Evolutionary conservation across 1,140 invertebrate species (phyloP), one percentile per base, ranked within the genome.

Genomic region (Ptiloglossa arizonensis): DNA sequence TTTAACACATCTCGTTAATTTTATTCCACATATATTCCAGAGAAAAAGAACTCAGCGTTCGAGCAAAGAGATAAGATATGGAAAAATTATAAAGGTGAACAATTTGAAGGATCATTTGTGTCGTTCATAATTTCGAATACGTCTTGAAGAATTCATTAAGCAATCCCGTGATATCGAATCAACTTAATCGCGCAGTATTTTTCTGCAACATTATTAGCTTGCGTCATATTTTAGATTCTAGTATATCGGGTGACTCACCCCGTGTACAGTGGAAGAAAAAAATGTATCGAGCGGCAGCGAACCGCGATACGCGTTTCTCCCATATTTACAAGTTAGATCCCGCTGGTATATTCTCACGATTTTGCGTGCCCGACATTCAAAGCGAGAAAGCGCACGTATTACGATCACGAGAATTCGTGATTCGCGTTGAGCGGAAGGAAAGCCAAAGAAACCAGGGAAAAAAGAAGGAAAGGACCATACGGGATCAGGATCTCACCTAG

Each of bases 351-450:
- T 71, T 71, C 68, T 71, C 54, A 71, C 68, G 68, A 71, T 59
- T 71, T 71, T 71, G 54, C 68, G 54, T 57, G 68, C 46, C 54
- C 5, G 41, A 22, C 52, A 50, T 57, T 44, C 38, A 29, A 38
- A 70, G 52, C 68, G 68, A 70, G 68, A 70, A 70, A 70, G 68
- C 38, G 68, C 68, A 70, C 50, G 66, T 69, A 69, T 56, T n/a
- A 24, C 52, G 54, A 70, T 70, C 68, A 70, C 68, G 68, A 71
- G 54, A 59, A 71, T 48, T 71, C 68, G 68, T 71, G 68, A 71
- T 71, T 48, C 54, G 52, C 38, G 27, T 15, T 9, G 41, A 41
- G 9, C 41, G 11, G 54, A 46, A 22, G 54, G 52, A 46, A 71
- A 59, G 56, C 38, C 52, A 24, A 44, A 9, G 41, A 71, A 71